Percentiles rank a stretch among this genome's conserved stretches.
Evolutionary conservation across 2,888 invertebrate genomes (phyloP).

Genomic region (Plusia festucae): DNA sequence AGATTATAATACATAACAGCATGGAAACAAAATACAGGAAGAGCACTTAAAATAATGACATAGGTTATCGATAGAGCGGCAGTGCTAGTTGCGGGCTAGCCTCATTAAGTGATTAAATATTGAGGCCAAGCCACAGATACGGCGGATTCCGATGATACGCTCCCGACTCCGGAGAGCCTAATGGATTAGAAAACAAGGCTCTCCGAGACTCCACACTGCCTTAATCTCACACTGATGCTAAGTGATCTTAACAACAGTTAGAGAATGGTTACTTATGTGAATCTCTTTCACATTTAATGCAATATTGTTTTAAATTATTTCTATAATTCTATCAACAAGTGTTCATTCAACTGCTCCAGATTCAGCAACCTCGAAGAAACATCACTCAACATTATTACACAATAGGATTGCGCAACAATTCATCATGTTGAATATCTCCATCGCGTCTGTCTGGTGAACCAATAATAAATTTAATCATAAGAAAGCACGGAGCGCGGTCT

Average conservation of each 20-base stretch:
- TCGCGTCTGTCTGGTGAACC: constrained; percentile 12
- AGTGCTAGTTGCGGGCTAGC: constrained; percentile 29
- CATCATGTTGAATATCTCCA: not conserved
- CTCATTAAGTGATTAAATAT: constrained; percentile 61
- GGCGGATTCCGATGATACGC: constrained; percentile 8
- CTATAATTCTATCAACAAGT: not conserved
- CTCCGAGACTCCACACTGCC: constrained; percentile 4
- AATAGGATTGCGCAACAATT: not conserved
- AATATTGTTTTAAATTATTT: not conserved
- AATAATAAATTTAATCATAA: constrained; percentile 36
- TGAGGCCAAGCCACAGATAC: constrained; percentile 32
- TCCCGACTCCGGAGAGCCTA: constrained; percentile 29
- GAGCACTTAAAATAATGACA: constrained; percentile 49
- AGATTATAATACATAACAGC: constrained; percentile 7
- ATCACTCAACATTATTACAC: not conserved
- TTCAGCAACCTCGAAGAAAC: not conserved
- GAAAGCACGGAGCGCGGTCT: constrained; percentile 14
- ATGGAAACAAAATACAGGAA: constrained; percentile 18
- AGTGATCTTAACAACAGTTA: not conserved
- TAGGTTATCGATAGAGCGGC: constrained; percentile 28
- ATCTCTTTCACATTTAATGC: not conserved
- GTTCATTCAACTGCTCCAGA: not conserved
- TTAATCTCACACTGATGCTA: not conserved
- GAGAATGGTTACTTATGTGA: not conserved
- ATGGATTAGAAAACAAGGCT: constrained; percentile 56